phyloP scores from a whole-genome alignment of 2,113 vertebrate species.

The Camarhynchus parvulus region DNA sequence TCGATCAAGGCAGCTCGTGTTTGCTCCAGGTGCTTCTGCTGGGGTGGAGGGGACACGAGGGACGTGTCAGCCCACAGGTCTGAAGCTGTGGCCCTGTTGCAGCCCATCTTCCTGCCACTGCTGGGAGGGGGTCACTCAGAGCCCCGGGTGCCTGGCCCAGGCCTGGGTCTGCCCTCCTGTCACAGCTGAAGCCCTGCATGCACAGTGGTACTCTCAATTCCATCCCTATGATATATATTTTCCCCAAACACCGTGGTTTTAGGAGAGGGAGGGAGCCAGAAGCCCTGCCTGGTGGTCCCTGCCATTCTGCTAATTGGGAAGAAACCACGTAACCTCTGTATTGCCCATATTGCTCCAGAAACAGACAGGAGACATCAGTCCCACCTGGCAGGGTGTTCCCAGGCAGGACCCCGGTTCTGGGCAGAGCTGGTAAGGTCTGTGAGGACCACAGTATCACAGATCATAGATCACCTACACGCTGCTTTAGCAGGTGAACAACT shows the following conservation, averaged over 20 bases:
- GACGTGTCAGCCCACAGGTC: accelerated
- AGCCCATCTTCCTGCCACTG: accelerated
- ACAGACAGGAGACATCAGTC: neutral
- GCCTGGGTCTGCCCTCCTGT: neutral
- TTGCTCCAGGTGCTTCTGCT: too few species aligned
- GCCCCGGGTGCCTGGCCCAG: neutral
- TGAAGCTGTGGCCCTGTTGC: neutral
- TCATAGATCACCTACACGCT: neutral
- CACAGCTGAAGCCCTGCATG: neutral
- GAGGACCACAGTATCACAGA: too few species aligned
- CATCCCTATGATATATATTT: accelerated
- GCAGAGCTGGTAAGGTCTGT: neutral
- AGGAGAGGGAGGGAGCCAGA: neutral
- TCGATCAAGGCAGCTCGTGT: accelerated
- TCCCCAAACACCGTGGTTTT: accelerated
- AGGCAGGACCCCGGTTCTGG: neutral
- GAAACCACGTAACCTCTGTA: neutral
- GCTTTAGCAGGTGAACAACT: neutral
- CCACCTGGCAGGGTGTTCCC: neutral
- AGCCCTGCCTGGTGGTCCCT: neutral
- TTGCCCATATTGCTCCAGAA: neutral
- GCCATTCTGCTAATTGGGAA: accelerated
- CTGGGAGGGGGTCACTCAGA: neutral
- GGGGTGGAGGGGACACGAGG: neutral
- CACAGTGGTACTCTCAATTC: too few species aligned